Evolutionary conservation across 2,113 vertebrate species (phyloP).

Genomic region (Pungitius pungitius): DNA sequence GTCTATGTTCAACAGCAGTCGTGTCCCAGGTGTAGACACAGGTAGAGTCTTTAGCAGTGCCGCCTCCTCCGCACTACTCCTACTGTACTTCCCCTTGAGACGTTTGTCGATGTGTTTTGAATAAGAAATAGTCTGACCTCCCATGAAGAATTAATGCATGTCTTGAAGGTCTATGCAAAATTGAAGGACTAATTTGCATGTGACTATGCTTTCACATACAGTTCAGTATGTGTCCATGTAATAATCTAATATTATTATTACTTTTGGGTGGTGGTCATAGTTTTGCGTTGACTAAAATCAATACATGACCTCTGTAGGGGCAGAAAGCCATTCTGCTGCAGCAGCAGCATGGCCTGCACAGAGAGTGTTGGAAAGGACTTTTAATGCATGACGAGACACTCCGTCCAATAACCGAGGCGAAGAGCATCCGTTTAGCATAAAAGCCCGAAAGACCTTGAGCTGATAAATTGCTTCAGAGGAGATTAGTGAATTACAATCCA

Average conservation of each 20-base stretch:
- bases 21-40: constrained; percentile 92
- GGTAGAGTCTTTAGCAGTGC: constrained; percentile 84
- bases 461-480: background rate
- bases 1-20: constrained; percentile 92
- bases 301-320: background rate
- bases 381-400: constrained; percentile 5
- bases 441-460: background rate
- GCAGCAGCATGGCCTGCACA: background rate
- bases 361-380: background rate
- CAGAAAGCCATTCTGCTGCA: background rate
- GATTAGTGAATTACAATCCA: background rate
- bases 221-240: background rate
- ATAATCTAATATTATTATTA: background rate
- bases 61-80: constrained; percentile 57
- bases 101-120: constrained; percentile 42
- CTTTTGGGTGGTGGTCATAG: background rate
- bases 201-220: background rate
- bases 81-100: constrained; percentile 54
- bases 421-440: background rate
- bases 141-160: constrained; percentile 44
- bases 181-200: constrained; percentile 63
- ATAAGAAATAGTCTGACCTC: constrained; percentile 31
- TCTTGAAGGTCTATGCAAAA: constrained; percentile 39
- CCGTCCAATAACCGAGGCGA: background rate
- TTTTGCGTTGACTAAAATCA: background rate